Conservation (phyloP, 1,140 invertebrate genomes). For the Amyelois transitella region DNA sequence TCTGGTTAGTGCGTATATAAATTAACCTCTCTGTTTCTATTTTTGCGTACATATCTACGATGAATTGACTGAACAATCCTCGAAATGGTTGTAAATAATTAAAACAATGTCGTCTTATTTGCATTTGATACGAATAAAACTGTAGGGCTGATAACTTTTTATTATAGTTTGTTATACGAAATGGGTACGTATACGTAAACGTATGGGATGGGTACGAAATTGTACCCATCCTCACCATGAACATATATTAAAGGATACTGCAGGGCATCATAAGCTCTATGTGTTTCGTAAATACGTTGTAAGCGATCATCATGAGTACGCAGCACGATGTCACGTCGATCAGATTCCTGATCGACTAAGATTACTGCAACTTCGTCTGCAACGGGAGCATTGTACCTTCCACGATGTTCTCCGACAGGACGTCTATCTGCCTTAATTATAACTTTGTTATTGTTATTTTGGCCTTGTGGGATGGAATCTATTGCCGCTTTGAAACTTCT, state of each 20-base stretch:
- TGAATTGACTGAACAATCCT: conserved; percentile 9
- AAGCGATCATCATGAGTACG: conserved; percentile 12
- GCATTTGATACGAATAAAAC: conserved; percentile 17
- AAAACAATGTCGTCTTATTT: conserved; percentile 14
- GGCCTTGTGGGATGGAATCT: conserved; percentile 2
- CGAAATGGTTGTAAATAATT: conserved; percentile 13
- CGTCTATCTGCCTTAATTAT: conserved; percentile 21
- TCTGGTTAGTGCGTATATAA: conserved; percentile 48
- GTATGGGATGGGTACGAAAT: conserved; percentile 29
- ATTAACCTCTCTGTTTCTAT: conserved; percentile 55
- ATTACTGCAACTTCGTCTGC: conserved; percentile 55
- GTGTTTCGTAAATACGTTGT: conserved; percentile 37
- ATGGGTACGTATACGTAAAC: conserved; percentile 3
- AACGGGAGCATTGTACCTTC: conserved; percentile 59
- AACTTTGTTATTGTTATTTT: conserved; percentile 14
- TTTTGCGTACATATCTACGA: conserved; percentile 65
- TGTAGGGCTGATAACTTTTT: conserved; percentile 18
- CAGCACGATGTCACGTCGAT: conserved; percentile 15
- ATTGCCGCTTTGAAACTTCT: conserved; percentile 11
- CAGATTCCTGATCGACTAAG: conserved; percentile 42
- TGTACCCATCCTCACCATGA: conserved; percentile 55
- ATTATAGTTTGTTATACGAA: conserved; percentile 7
- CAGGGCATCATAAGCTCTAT: conserved; percentile 53
- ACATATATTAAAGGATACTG: conserved; percentile 66
- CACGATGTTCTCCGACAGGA: conserved; percentile 50